A percentile compares a stretch with the other conserved stretches of the same genome.
Evolutionary conservation across 1,140 invertebrate species (phyloP).

Genomic region (Hylaeus volcanicus): DNA sequence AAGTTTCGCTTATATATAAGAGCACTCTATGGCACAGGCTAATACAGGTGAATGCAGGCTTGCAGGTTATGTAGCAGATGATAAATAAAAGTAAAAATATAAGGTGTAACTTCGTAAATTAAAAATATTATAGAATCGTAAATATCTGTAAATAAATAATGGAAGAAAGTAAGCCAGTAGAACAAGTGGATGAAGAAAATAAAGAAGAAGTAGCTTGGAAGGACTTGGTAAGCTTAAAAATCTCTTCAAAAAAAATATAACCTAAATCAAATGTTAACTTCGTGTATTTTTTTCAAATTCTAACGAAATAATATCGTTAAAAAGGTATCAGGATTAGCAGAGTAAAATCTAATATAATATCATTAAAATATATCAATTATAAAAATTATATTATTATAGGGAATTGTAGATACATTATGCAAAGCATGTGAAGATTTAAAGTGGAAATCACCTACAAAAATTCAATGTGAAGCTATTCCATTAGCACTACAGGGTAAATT

Average conservation of each 20-base stretch:
- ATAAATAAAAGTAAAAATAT: background rate
- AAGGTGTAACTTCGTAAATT: background rate
- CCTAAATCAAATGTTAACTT: background rate
- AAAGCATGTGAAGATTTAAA: constrained; percentile 95
- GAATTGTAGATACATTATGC: constrained; percentile 94
- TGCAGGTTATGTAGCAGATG: too few species aligned
- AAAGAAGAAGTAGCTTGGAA: constrained; percentile 81
- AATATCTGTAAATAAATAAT: constrained; percentile 9
- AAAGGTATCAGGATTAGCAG: constrained; percentile 22
- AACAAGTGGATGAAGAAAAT: constrained; percentile 61
- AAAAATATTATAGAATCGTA: background rate
- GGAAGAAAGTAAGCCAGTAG: background rate
- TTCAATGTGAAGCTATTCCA: constrained; percentile 96
- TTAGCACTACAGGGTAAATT: constrained; percentile 89
- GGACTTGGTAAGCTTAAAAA: constrained; percentile 81
- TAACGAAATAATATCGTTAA: background rate
- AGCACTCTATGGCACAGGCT: too few species aligned
- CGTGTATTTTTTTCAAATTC: background rate
- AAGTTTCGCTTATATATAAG: too few species aligned
- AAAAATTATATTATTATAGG: constrained; percentile 82
- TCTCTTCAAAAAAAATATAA: constrained; percentile 12
- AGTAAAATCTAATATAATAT: constrained; percentile 11
- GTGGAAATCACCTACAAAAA: constrained; percentile 96
- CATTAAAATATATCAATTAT: background rate
- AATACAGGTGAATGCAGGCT: too few species aligned